Evolutionary conservation across 2,797 vertebrate species (phyloP), one percentile per base, ranked within the genome.

Genomic region (Clamator glandarius): DNA sequence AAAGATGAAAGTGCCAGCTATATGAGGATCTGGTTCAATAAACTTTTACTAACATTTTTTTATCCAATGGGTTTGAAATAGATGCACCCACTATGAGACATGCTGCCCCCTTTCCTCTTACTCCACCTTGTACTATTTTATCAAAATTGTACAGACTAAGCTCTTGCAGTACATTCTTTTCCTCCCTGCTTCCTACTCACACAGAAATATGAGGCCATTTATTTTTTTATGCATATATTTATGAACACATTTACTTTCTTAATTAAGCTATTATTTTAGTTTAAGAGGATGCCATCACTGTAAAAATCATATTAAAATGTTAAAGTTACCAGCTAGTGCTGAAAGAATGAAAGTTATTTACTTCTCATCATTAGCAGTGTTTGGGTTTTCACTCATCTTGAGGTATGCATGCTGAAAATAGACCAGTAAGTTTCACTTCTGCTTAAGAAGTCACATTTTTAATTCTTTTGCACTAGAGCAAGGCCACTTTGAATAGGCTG

Each of bases 221-320:
- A 68, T 13, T 19, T 89, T 93, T 91, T 94, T 78, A 41, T 78
- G 46, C 14, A 36, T 75, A 3, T 76, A 81, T 91, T 79, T 93
- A 87, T 82, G 52, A 50, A 70, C 6, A 80, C 9, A 51, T 90
- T 84, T 84, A 20, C 41, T 61, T 81, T 42, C 76, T 82, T 90
- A 87, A 92, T 89, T 88, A 90, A 76, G 54, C 41, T 89, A 84
- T 84, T 81, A 67, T 95, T 95, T 92, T 85, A 74, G 77, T 92
- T 94, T 91, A 84, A 84, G 41, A 67, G 29, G 51, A 78, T 64
- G 24, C 5, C 12, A 29, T 85, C 81, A 87, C 33, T 54, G 57
- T 82, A 82, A 92, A 87, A 48, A 68, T 76, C 13, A 72, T 52
- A 88, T 55, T 69, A 77, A 70, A 74, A 55, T 44, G 11, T 66